These are phyloP conservation scores for Coilia nasus DNA, from an alignment of 2,797 vertebrate genomes.

Conservation along the genomic window DNA sequence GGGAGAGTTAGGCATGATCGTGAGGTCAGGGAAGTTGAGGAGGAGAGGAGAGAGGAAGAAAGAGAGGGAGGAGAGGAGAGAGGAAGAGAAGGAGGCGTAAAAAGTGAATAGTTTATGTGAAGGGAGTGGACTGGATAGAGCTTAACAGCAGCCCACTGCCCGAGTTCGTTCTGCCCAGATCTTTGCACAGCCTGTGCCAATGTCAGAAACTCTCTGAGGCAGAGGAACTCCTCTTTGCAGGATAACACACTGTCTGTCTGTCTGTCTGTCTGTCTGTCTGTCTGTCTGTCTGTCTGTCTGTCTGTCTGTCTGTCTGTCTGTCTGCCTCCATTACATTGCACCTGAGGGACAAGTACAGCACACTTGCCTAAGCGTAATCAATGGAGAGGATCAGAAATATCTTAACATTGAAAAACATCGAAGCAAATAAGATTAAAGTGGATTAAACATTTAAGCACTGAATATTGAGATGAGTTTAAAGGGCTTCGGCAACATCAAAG, in stretches of 20 bases:
- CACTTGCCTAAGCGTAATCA: not conserved
- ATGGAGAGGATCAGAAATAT: slow-evolving; percentile 1
- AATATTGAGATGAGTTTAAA: slow-evolving; percentile 18
- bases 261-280: too few species aligned
- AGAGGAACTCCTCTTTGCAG: too few species aligned
- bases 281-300: too few species aligned
- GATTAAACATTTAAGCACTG: not conserved
- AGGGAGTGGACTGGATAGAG: not conserved
- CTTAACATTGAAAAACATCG: not conserved
- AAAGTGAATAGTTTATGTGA: not conserved
- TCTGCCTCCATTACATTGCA: too few species aligned
- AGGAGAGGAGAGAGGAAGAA: too few species aligned
- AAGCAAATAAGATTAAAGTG: not conserved
- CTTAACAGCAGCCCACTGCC: not conserved
- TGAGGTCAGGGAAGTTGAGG: not conserved
- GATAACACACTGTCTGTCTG: too few species aligned
- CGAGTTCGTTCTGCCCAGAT: not conserved
- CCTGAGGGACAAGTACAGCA: not conserved
- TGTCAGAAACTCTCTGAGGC: not conserved
- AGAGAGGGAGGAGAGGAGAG: too few species aligned
- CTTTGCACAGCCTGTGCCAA: not conserved
- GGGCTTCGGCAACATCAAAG: not conserved
- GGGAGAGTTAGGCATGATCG: too few species aligned
- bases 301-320: too few species aligned
- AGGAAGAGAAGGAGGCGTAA: too few species aligned